Base-by-base conservation (phyloP, 2,113 vertebrate species). In the Xyliphius kryptos region DNA sequence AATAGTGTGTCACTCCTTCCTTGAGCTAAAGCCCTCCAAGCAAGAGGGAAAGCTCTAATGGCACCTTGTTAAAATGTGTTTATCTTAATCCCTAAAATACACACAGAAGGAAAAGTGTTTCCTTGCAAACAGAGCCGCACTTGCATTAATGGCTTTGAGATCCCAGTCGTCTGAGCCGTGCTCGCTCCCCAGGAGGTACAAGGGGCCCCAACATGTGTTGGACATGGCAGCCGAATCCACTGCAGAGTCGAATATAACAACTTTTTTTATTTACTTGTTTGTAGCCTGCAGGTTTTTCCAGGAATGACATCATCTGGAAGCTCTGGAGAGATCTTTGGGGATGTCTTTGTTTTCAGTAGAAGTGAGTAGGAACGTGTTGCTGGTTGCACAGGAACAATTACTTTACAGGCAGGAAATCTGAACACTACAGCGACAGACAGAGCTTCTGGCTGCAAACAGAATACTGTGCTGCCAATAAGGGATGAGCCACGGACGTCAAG, bases 341-440 rank as follows among this genome's bases (percentile, higher is more conserved):
- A 77, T 63, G 79, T 78, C 75, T 77, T n/a, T 90, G 86, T 88
- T 91, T 79, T 86, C 79, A 82, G 89, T 90, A 86, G 88, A 87
- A 58, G 57, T 16, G 73, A 58, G 44, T 77, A 63, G 71, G 65
- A 85, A 71, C 67, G 73, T 81, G 57, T 67, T 77, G 70, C 17
- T 61, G 60, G 47, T 85, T 86, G 86, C 75, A 77, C 77, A 83
- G 76, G 12, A 74, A 73, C 73, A 77, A 77, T 84, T 80, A 78
- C 76, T 82, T 79, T 68, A 85, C 85, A 85, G 76, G 77, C 84
- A 85, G 86, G 87, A 90, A 90, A 83, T 77, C 69, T 72, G 74
- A 78, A 80, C 80, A 78, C 86, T 72, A 83, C 81, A 71, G 56
- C 77, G 74, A 77, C 74, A 78, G 76, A n/a, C 75, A 43, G 55